Evolutionary conservation across 2,888 invertebrate species (phyloP).

Genomic region (Trachelus stipa): DNA sequence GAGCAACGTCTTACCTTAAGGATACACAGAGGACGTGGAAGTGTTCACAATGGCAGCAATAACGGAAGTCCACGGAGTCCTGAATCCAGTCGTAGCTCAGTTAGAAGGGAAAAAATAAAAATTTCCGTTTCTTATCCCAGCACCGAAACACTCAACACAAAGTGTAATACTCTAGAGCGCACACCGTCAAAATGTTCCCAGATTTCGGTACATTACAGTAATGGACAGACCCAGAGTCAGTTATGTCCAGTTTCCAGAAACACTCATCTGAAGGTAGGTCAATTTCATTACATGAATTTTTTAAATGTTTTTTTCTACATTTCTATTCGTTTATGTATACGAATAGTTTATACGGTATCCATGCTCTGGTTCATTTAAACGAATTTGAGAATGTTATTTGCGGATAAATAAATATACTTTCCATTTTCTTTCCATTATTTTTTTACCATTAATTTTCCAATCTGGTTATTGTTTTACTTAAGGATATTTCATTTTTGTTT

Average conservation of each 20-base stretch:
- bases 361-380: neutral
- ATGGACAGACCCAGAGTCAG: slow-evolving; percentile 62
- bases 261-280: slow-evolving; percentile 56
- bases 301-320: neutral
- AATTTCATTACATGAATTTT: slow-evolving; percentile 23
- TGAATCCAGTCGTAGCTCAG: slow-evolving; percentile 62
- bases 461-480: neutral
- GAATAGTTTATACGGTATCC: neutral
- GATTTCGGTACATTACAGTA: slow-evolving; percentile 59
- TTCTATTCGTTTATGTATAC: slow-evolving; percentile 1
- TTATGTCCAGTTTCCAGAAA: slow-evolving; percentile 54
- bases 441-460: neutral
- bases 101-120: slow-evolving; percentile 81
- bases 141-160: slow-evolving; percentile 70
- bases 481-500: no score
- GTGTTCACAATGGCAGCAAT: slow-evolving; percentile 67
- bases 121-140: slow-evolving; percentile 89
- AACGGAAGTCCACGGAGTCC: slow-evolving; percentile 46
- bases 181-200: slow-evolving; percentile 60
- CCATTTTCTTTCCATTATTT: no score
- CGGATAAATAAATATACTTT: neutral
- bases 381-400: no score
- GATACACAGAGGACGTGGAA: slow-evolving; percentile 88
- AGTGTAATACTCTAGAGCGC: slow-evolving; percentile 59
- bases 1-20: slow-evolving; percentile 91